Evolutionary conservation across 2,113 vertebrate genomes (phyloP).

Genomic region (Embiotoca jacksoni): DNA sequence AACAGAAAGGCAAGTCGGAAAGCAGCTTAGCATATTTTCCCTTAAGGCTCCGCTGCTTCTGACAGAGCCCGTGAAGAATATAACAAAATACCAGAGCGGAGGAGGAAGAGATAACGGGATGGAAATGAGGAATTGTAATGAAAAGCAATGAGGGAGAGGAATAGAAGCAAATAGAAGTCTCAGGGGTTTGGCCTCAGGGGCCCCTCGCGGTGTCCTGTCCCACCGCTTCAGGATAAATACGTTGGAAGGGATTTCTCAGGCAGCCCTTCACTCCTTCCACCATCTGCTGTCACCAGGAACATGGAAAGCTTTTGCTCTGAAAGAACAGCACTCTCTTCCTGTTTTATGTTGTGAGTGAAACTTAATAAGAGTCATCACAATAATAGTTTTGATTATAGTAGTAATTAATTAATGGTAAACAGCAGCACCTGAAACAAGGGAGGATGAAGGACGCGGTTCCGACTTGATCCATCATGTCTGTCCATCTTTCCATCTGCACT

Average conservation of each 20-base stretch:
- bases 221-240: constrained; percentile 41
- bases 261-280: constrained; percentile 18
- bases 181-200: constrained; percentile 31
- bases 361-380: neutral
- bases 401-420: constrained; percentile 7
- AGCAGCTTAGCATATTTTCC: constrained; percentile 65
- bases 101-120: constrained; percentile 42
- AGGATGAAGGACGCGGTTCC: neutral
- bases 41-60: constrained; percentile 37
- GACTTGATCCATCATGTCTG: neutral
- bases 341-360: neutral
- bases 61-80: constrained; percentile 34
- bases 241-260: constrained; percentile 35
- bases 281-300: constrained; percentile 43
- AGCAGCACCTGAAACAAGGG: neutral
- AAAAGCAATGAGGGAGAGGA: constrained; percentile 33
- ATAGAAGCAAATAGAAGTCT: constrained; percentile 37
- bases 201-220: constrained; percentile 21
- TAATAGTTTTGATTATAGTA: neutral
- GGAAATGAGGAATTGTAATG: constrained; percentile 49
- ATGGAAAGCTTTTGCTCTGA: constrained; percentile 2
- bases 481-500: neutral
- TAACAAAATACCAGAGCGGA: constrained; percentile 39
- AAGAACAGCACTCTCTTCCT: too few relatives aligned
- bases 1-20: constrained; percentile 39